phyloP scores from a whole-genome alignment of 2,113 vertebrate genomes.

The Lophura nycthemera region DNA sequence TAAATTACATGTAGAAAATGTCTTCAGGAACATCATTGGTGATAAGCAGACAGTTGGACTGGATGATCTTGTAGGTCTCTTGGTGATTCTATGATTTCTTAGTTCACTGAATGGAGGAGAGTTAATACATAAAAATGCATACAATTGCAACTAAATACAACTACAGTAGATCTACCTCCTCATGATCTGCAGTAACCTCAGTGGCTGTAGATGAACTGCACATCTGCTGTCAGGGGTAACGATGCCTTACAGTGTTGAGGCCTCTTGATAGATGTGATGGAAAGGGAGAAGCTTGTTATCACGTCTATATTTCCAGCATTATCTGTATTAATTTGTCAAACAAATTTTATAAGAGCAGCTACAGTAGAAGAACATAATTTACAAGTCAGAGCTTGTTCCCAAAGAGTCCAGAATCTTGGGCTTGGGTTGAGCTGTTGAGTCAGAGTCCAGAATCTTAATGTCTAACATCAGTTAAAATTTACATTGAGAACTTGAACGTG shows the following conservation, averaged over 20 bases:
- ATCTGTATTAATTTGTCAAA: neutral
- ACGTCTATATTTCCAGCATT: no score
- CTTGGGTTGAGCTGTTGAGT: neutral
- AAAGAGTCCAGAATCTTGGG: neutral
- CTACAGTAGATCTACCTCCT: neutral
- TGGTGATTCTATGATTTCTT: neutral
- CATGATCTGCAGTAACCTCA: neutral
- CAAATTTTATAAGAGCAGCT: rapidly evolving
- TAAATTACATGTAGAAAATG: neutral
- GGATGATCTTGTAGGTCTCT: no score
- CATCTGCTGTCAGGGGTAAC: no score
- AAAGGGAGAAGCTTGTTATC: no score
- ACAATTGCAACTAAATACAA: neutral
- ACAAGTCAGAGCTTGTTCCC: neutral
- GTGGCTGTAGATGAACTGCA: neutral
- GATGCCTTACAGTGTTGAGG: no score
- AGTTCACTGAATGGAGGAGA: neutral
- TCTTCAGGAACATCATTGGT: neutral
- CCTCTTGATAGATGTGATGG: no score
- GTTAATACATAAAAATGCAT: neutral
- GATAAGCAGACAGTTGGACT: no score
- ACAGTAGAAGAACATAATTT: rapidly evolving
- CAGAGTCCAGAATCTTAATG: neutral
- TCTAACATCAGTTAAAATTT: neutral
- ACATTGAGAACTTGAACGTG: neutral